These are phyloP conservation scores for Nothoprocta pentlandii DNA, from an alignment of 2,113 vertebrate genomes.

Conservation along the genomic window DNA sequence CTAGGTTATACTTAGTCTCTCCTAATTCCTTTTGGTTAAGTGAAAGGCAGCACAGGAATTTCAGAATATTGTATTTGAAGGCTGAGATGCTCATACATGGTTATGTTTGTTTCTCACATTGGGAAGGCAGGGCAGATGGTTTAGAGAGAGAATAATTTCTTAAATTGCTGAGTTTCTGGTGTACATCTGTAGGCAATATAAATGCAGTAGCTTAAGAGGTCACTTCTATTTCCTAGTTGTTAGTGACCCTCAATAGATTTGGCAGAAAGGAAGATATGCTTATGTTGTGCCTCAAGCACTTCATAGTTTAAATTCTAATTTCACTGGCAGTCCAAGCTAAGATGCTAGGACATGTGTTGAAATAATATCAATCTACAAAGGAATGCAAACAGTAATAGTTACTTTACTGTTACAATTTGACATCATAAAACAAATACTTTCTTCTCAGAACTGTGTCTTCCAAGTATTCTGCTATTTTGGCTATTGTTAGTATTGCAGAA, in stretches of 20 bases:
- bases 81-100: background rate
- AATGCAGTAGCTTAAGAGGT: background rate
- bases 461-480: background rate
- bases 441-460: background rate
- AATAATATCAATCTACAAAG: background rate
- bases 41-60: background rate
- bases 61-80: background rate
- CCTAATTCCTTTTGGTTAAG: background rate
- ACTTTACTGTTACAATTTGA: background rate
- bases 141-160: background rate
- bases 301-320: background rate
- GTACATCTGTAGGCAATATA: background rate
- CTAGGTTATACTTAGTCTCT: background rate
- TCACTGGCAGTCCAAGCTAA: background rate
- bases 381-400: background rate
- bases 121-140: background rate
- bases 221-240: background rate
- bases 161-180: background rate
- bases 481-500: background rate
- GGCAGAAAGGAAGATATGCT: background rate
- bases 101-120: background rate
- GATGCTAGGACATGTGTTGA: background rate
- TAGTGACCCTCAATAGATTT: background rate
- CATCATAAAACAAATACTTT: conserved; percentile 14
- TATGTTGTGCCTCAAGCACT: background rate